These are phyloP conservation scores for Contarinia nasturtii DNA, from an alignment of 1,140 invertebrate species.

Conservation along the genomic window DNA sequence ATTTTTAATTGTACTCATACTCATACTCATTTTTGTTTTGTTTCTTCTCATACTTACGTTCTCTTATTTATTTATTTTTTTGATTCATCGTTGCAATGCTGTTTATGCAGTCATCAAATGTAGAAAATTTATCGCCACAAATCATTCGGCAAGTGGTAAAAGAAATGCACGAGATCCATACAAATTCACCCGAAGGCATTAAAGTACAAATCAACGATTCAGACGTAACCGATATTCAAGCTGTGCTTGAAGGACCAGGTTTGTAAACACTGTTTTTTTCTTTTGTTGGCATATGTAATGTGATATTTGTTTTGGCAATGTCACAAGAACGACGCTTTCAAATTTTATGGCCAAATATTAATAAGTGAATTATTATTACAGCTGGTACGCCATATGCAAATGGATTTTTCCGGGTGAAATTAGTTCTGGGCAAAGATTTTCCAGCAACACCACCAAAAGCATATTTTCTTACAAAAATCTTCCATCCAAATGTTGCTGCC, in stretches of 20 bases:
- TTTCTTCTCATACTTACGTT: too few relatives aligned
- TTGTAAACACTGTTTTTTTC: too few relatives aligned
- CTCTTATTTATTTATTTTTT: too few relatives aligned
- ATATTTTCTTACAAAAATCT: constrained; percentile 90
- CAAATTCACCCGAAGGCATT: constrained; percentile 67
- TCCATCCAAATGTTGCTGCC: constrained; percentile 89
- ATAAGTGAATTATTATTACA: constrained; percentile 15
- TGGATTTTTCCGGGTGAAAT: constrained; percentile 74
- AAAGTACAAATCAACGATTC: constrained; percentile 73
- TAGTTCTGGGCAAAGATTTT: constrained; percentile 83
- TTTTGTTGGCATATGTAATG: too few relatives aligned
- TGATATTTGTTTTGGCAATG: constrained; percentile 1
- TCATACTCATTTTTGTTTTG: too few relatives aligned
- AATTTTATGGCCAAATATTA: not conserved
- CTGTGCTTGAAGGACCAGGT: constrained; percentile 75
- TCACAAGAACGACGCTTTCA: not conserved
- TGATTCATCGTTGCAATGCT: too few relatives aligned
- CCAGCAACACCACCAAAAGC: constrained; percentile 85
- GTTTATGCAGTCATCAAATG: constrained; percentile 52
- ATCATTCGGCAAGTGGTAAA: constrained; percentile 66
- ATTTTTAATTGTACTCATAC: too few relatives aligned
- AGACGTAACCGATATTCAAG: constrained; percentile 83
- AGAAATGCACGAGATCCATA: constrained; percentile 55
- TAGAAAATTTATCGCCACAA: constrained; percentile 87
- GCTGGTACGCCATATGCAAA: constrained; percentile 71